Percentiles rank a stretch among this genome's conserved stretches.
phyloP scores from a whole-genome alignment of 2,888 invertebrate species.

The Campoplex capitator region DNA sequence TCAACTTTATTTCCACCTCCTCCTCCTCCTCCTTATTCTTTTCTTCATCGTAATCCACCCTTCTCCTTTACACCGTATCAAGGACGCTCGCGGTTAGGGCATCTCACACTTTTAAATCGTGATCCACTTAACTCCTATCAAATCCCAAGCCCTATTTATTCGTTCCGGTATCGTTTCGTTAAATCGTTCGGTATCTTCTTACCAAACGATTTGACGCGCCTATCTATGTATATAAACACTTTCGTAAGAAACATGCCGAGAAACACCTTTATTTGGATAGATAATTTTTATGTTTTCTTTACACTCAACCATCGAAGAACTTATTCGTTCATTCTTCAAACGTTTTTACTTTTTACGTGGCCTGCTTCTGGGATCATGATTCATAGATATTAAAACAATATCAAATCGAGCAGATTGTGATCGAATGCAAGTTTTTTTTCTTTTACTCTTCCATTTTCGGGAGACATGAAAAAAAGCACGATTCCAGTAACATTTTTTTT shows the following conservation, averaged over 20 bases:
- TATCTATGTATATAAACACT: background rate
- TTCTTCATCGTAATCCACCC: background rate
- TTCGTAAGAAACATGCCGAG: background rate
- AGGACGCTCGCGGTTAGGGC: slow-evolving; percentile 44
- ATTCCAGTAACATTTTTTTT: background rate
- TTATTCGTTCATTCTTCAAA: background rate
- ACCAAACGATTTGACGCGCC: slow-evolving; percentile 2
- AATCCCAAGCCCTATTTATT: slow-evolving; percentile 46
- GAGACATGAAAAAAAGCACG: background rate
- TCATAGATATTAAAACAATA: background rate
- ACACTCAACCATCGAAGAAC: background rate
- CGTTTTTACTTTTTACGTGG: background rate
- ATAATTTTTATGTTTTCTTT: background rate
- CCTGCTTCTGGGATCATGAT: background rate
- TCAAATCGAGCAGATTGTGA: background rate
- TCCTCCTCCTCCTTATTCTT: background rate
- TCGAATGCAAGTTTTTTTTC: too few relatives aligned
- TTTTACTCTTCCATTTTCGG: background rate
- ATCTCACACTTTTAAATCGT: slow-evolving; percentile 63
- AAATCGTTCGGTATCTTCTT: background rate
- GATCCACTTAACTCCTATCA: slow-evolving; percentile 60
- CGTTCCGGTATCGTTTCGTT: background rate
- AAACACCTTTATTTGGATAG: slow-evolving; percentile 4
- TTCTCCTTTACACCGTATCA: slow-evolving; percentile 12
- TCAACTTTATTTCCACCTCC: slow-evolving; percentile 16